These are phyloP conservation scores for Actinemys pallida DNA, from an alignment of 2,113 vertebrate species.

Conservation along the genomic window DNA sequence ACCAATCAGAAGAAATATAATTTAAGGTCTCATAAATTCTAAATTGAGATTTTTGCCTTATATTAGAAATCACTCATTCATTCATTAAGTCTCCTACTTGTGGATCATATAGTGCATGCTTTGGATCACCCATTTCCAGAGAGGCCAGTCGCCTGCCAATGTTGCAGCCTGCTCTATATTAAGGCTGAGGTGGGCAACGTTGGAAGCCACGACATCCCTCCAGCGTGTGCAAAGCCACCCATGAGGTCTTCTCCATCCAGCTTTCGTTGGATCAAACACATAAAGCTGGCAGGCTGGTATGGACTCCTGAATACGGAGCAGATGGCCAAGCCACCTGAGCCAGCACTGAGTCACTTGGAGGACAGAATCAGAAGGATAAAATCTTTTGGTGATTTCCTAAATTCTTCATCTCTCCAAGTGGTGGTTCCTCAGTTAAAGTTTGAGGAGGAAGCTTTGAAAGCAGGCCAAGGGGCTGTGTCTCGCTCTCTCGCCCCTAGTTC, in stretches of 20 bases:
- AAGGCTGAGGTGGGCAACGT: background rate
- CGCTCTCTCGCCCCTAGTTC: background rate
- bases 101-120: background rate
- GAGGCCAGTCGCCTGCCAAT: background rate
- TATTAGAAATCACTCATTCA: background rate
- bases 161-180: background rate
- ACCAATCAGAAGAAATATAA: constrained; percentile 47
- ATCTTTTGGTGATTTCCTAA: constrained; percentile 28
- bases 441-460: background rate
- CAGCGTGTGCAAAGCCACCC: background rate
- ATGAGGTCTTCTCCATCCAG: background rate
- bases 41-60: constrained; percentile 39
- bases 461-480: background rate
- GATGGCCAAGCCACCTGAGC: background rate
- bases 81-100: background rate
- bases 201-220: background rate
- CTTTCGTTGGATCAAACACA: too few relatives aligned
- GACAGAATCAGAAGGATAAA: constrained; percentile 9
- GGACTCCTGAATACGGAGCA: background rate
- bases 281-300: background rate
- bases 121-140: background rate
- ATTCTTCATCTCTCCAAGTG: constrained; percentile 22
- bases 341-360: background rate
- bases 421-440: background rate
- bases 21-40: constrained; percentile 26